A percentile compares a stretch with the other conserved stretches of the same genome.
Conservation (phyloP, 2,113 vertebrate species). For the Tragelaphus buxtoni region DNA sequence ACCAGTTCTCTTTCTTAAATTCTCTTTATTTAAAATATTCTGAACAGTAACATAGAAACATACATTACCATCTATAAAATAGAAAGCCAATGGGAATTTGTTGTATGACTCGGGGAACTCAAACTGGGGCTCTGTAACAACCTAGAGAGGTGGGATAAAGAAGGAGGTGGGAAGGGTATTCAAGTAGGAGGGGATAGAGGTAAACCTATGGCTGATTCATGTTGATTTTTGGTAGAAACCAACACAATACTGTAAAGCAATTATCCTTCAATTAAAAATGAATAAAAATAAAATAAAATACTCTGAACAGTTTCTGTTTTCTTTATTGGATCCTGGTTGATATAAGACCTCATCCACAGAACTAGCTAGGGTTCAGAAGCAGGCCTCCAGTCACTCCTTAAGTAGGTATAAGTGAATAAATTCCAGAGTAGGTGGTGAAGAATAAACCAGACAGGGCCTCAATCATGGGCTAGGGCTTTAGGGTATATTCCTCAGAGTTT, state of each 20-base stretch:
- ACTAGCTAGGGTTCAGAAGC: neutral
- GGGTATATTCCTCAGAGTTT: neutral
- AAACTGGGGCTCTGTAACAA: neutral
- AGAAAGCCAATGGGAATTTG: neutral
- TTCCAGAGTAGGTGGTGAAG: neutral
- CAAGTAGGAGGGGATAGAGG: neutral
- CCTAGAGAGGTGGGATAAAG: neutral
- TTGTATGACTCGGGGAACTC: neutral
- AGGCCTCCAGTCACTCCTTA: neutral
- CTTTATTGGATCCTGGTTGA: neutral
- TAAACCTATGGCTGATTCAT: neutral
- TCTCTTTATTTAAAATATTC: neutral
- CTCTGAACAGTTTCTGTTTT: neutral
- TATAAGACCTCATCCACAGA: neutral
- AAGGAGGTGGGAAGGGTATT: neutral
- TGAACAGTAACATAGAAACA: neutral
- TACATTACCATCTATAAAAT: neutral
- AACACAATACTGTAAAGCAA: neutral
- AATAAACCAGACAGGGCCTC: neutral
- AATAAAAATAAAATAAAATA: neutral
- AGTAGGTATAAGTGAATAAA: neutral
- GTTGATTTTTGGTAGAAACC: neutral
- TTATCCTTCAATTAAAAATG: neutral
- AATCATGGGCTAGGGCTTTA: neutral
- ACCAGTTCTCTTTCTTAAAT: neutral